Evolutionary conservation across 2,888 invertebrate genomes (phyloP), one percentile per base, ranked within the genome.

Genomic region (Galerucella nymphaeae): DNA sequence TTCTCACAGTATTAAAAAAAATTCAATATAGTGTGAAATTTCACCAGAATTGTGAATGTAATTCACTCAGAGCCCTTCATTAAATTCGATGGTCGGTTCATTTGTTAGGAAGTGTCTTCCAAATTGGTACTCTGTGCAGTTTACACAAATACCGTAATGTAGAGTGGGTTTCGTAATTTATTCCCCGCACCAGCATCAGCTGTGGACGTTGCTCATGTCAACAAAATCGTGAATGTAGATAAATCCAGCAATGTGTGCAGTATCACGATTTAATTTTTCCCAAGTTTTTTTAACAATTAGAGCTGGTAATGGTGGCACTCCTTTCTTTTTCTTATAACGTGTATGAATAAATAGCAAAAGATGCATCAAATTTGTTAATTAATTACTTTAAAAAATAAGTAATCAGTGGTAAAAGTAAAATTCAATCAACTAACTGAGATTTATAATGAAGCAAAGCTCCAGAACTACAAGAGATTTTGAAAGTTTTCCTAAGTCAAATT

Each of bases 181-280:
- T 70, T 70, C 70, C 18, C 41, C 20, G 45, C 59, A 67, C 20
- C 48, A 41, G 41, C 65, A 65, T 65, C 38, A 50, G 67, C 30
- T 58, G 59, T 67, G 67, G 67, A 67, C 67, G 30, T 48, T 48
- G 59, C 59, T 67, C 63, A 55, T 64, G 70, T 70, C 70, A 70
- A 70, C 70, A 70, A 70, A 70, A 63, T 70, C 30, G 63, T 64
- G 23, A 64, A 57, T 57, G 70, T 70, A 70, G 63, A 70, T 70
- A 64, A 70, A 57, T 70, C 70, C 45, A 42, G 45, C 23, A 70
- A 45, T 63, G 70, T 70, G 63, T 70, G 70, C 63, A 38, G 53
- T 63, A 55, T 63, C 70, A 70, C 63, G 70, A 63, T 53, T 53
- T 53, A 53, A 16, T 53, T 18, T 16, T 10, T 6, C 8, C 30